phyloP scores from a whole-genome alignment of 2,113 vertebrate genomes.

The Urocynchramus pylzowi region DNA sequence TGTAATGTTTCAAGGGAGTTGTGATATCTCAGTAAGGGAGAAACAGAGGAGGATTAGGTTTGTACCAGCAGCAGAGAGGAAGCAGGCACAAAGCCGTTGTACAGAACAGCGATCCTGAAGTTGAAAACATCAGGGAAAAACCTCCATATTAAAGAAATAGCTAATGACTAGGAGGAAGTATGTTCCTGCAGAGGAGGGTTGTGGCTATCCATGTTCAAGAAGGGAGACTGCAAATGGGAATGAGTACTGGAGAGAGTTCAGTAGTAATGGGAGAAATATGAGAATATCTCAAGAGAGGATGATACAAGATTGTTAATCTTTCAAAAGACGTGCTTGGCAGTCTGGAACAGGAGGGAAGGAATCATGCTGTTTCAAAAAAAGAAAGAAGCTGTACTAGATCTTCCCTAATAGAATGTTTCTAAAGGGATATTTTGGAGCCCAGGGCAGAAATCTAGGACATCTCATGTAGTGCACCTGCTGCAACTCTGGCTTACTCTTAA shows the following conservation, averaged over 20 bases:
- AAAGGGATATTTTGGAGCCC: background rate
- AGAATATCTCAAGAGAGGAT: rapidly evolving
- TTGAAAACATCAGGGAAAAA: background rate
- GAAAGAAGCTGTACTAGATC: background rate
- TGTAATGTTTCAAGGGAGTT: background rate
- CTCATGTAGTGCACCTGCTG: background rate
- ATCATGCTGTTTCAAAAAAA: background rate
- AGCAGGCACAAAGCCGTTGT: background rate
- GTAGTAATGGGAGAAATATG: background rate
- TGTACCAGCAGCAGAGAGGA: background rate
- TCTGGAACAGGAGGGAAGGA: background rate
- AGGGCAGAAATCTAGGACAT: background rate
- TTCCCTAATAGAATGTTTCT: background rate
- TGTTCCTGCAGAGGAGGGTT: background rate
- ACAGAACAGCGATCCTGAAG: background rate
- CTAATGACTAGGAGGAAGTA: background rate
- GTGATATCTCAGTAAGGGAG: background rate
- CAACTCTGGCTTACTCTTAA: background rate
- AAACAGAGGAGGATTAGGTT: background rate
- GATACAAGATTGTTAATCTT: background rate
- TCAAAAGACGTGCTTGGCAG: background rate
- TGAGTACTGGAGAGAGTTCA: background rate
- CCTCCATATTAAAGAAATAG: background rate
- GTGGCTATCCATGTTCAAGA: background rate
- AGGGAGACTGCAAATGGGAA: background rate